phyloP scores from a whole-genome alignment of 2,113 vertebrate genomes.

The Arothron firmamentum region DNA sequence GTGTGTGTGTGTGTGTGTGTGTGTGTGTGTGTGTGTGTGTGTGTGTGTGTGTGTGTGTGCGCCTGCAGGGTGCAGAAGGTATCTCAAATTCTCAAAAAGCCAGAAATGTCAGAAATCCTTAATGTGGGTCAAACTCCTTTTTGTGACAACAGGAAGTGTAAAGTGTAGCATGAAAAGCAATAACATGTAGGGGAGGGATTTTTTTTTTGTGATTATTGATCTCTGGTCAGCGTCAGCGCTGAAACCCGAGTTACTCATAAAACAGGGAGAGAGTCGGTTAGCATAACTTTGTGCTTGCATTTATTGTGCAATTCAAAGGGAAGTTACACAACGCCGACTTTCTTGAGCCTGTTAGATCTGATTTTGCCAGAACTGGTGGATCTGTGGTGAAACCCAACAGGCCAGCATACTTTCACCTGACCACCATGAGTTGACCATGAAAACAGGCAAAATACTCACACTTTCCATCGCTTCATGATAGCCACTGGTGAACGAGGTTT shows the following conservation, averaged over 20 bases:
- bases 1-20: too few relatives aligned
- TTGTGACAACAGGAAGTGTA: not conserved
- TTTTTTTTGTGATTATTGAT: too few relatives aligned
- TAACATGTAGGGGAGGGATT: not conserved
- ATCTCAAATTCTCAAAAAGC: too few relatives aligned
- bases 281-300: not conserved
- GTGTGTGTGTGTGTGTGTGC: too few relatives aligned
- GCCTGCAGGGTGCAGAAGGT: too few relatives aligned
- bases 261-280: not conserved
- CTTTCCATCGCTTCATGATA: too few relatives aligned
- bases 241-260: not conserved
- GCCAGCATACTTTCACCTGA: not conserved
- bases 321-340: conserved; percentile 28
- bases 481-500: too few relatives aligned
- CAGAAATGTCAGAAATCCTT: too few relatives aligned
- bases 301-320: conserved; percentile 14
- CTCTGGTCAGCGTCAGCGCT: too few relatives aligned
- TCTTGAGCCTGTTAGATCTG: conserved; percentile 3
- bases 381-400: conserved; percentile 2
- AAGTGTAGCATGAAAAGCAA: not conserved
- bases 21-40: too few relatives aligned
- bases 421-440: not conserved
- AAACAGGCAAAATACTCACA: too few relatives aligned
- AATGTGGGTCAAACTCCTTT: not conserved
- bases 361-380: conserved; percentile 19